phyloP scores from a whole-genome alignment of 2,797 vertebrate species.

The Cynodonichthys magdalenae region DNA sequence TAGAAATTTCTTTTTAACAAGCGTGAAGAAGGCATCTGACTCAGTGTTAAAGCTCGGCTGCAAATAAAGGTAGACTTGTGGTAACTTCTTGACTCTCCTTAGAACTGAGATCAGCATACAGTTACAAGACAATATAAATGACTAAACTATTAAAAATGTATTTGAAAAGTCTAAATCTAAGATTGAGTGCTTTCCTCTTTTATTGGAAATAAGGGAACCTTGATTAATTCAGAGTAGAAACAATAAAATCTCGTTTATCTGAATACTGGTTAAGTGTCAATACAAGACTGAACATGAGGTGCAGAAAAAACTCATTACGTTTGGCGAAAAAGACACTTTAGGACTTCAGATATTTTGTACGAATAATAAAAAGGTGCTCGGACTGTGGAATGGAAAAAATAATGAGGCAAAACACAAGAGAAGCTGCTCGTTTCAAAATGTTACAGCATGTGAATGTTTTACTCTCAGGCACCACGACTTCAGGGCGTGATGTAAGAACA shows the following conservation, averaged over 20 bases:
- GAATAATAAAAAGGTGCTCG: slow-evolving; percentile 14
- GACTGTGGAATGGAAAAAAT: slow-evolving; percentile 11
- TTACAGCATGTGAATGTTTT: too few species aligned
- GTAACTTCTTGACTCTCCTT: not conserved
- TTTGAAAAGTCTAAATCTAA: slow-evolving; percentile 18
- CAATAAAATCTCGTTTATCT: slow-evolving; percentile 21
- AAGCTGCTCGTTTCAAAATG: not conserved
- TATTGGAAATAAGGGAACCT: slow-evolving; percentile 3
- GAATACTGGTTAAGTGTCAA: slow-evolving; percentile 20
- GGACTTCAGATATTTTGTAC: slow-evolving; percentile 6
- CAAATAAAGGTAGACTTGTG: not conserved
- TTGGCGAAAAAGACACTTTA: slow-evolving; percentile 15
- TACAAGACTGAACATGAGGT: slow-evolving; percentile 3
- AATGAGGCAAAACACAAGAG: slow-evolving; percentile 8
- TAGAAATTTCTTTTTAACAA: not conserved
- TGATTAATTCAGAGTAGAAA: slow-evolving; percentile 23
- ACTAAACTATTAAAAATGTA: slow-evolving; percentile 15
- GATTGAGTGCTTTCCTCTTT: slow-evolving; percentile 11
- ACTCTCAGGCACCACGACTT: not conserved
- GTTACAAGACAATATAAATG: slow-evolving; percentile 16
- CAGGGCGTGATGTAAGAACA: not conserved
- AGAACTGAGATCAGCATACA: slow-evolving; percentile 7
- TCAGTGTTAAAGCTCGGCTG: not conserved
- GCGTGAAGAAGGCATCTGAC: not conserved
- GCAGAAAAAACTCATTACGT: slow-evolving; percentile 1